Conservation (phyloP, 2,797 vertebrate species). For the Acridotheres tristis region DNA sequence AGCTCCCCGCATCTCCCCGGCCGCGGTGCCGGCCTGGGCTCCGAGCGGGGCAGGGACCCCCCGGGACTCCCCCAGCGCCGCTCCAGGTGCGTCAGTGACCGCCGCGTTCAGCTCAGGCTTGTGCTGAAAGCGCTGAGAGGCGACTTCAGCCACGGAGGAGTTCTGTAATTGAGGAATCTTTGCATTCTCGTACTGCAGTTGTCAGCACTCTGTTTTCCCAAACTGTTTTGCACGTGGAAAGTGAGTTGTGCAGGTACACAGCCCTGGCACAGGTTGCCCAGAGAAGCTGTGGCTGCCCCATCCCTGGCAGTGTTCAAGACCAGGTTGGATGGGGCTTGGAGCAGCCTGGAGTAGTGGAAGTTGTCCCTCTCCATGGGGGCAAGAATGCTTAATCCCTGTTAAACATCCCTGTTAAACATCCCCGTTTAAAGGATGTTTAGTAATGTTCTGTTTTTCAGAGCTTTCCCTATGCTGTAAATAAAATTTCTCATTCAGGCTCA, state of each 20-base stretch:
- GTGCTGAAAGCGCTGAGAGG: rapidly evolving
- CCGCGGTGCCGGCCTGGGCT: not conserved
- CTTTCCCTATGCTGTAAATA: not conserved
- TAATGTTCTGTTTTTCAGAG: not conserved
- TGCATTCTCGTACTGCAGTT: rapidly evolving
- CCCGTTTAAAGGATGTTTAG: not conserved
- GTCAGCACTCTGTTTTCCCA: rapidly evolving
- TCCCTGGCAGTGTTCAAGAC: not conserved
- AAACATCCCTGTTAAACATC: not conserved
- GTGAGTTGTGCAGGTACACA: rapidly evolving
- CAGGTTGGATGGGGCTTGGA: not conserved
- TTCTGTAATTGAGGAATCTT: rapidly evolving
- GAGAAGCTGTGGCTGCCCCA: not conserved
- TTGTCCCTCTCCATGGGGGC: rapidly evolving
- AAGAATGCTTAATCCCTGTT: not conserved
- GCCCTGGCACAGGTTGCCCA: not conserved
- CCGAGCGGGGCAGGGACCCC: not conserved
- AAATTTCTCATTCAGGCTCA: not conserved
- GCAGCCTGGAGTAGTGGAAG: rapidly evolving
- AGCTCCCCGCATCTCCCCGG: not conserved
- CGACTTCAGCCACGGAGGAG: rapidly evolving
- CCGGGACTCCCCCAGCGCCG: not conserved
- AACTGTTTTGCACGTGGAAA: rapidly evolving
- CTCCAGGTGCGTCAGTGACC: conserved; percentile 35
- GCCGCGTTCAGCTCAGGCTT: rapidly evolving